phyloP scores from a whole-genome alignment of 1,140 invertebrate species.

The Heterodera schachtii region DNA sequence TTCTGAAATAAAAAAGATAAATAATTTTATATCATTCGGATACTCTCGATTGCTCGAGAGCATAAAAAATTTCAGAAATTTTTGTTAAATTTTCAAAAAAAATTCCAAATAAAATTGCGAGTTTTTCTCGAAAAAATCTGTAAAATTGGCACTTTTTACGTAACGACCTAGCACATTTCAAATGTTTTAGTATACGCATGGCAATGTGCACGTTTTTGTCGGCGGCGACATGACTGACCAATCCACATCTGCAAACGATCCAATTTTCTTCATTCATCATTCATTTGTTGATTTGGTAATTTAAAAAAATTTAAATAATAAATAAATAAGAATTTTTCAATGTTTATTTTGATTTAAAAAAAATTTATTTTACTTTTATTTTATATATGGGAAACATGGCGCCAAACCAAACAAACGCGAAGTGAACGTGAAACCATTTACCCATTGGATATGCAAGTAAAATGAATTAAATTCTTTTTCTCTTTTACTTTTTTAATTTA shows the following conservation, averaged over 20 bases:
- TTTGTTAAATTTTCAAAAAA: too few relatives aligned
- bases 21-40: too few relatives aligned
- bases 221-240: slow-evolving; percentile 58
- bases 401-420: slow-evolving; percentile 31
- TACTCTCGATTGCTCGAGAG: too few relatives aligned
- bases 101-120: too few relatives aligned
- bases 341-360: slow-evolving; percentile 29
- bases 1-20: too few relatives aligned
- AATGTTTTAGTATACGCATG: slow-evolving; percentile 54
- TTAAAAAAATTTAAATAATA: not conserved
- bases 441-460: slow-evolving; percentile 46
- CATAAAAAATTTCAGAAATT: too few relatives aligned
- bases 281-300: slow-evolving; percentile 65
- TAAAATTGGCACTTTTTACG: too few relatives aligned
- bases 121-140: not conserved
- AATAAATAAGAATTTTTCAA: not conserved
- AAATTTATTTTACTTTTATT: slow-evolving; percentile 65
- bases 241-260: slow-evolving; percentile 53
- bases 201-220: slow-evolving; percentile 60
- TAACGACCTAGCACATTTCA: not conserved
- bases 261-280: slow-evolving; percentile 54
- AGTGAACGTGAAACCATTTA: slow-evolving; percentile 49
- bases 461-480: slow-evolving; percentile 13
- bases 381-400: slow-evolving; percentile 49
- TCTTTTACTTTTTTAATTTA: slow-evolving; percentile 5